Percentiles rank a stretch among this genome's conserved stretches.
These are phyloP conservation scores for Echiichthys vipera DNA, from an alignment of 2,797 vertebrate species.

Conservation along the genomic window DNA sequence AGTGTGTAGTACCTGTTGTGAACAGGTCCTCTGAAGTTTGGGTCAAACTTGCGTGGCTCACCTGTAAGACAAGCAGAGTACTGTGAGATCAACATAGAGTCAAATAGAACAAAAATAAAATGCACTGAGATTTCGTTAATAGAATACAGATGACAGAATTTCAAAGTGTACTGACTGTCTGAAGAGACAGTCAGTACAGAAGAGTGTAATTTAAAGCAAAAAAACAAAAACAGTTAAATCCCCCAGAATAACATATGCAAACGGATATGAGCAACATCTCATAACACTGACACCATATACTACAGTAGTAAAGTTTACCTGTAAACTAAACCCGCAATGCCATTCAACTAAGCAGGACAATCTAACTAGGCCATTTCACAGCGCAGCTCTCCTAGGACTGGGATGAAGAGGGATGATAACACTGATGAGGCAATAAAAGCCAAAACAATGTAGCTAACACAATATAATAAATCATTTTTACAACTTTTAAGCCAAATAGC, in stretches of 20 bases:
- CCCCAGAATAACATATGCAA: neutral
- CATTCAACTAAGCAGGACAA: slow-evolving; percentile 18
- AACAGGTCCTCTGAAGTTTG: slow-evolving; percentile 93
- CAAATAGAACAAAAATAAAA: neutral
- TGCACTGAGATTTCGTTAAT: neutral
- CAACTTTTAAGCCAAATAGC: slow-evolving; percentile 39
- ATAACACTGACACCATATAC: neutral
- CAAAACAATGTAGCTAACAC: slow-evolving; percentile 24
- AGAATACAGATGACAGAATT: neutral
- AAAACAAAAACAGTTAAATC: neutral
- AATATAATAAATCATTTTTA: slow-evolving; percentile 61
- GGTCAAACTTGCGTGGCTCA: slow-evolving; percentile 92
- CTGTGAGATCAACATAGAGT: slow-evolving; percentile 13
- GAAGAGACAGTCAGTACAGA: neutral
- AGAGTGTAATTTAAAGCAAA: neutral
- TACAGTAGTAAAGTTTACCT: neutral
- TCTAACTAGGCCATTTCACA: slow-evolving; percentile 55
- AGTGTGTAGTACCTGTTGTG: slow-evolving; percentile 87
- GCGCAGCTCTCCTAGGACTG: slow-evolving; percentile 19
- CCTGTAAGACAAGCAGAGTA: slow-evolving; percentile 86
- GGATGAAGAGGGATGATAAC: slow-evolving; percentile 16
- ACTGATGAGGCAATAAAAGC: slow-evolving; percentile 4
- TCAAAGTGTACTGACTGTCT: neutral
- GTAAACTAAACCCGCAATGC: slow-evolving; percentile 27
- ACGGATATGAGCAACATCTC: neutral